Percentiles rank a stretch among this genome's conserved stretches.
These are phyloP conservation scores for Acinonyx jubatus DNA, from an alignment of 2,113 vertebrate genomes.

Conservation along the genomic window DNA sequence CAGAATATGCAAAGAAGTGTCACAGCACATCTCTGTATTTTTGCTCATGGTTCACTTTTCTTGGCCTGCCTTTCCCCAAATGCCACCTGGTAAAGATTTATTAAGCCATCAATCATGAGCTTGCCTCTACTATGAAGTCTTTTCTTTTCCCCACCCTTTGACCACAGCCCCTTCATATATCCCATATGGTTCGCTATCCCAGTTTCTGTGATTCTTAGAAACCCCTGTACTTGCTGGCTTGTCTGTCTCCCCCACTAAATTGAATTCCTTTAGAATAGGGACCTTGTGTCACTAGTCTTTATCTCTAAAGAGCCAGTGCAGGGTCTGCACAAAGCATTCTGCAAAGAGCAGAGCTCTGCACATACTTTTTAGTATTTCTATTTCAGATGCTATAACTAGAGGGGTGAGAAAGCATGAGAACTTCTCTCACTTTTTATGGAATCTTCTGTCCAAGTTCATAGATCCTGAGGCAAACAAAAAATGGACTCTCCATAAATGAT, in stretches of 20 bases:
- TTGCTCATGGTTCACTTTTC: neutral
- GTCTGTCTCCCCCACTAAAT: neutral
- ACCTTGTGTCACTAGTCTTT: neutral
- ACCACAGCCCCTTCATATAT: neutral
- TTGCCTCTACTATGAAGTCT: neutral
- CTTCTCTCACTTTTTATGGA: conserved; percentile 32
- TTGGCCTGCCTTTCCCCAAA: neutral
- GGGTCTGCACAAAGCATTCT: neutral
- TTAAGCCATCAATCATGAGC: neutral
- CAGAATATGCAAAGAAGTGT: neutral
- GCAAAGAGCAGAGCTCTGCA: neutral
- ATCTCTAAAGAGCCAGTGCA: conserved; percentile 20
- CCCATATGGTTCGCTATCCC: neutral
- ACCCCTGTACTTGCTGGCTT: neutral
- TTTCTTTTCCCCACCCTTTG: neutral
- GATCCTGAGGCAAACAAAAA: conserved; percentile 10
- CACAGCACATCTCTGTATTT: neutral
- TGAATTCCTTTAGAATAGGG: neutral
- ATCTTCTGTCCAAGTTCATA: neutral
- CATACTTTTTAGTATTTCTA: neutral
- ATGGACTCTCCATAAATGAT: neutral
- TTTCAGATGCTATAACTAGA: neutral
- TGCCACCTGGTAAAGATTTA: neutral
- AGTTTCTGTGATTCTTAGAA: neutral
- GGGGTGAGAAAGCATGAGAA: neutral